Base-by-base conservation (phyloP, 1,140 invertebrate species). In the Proales similis region DNA sequence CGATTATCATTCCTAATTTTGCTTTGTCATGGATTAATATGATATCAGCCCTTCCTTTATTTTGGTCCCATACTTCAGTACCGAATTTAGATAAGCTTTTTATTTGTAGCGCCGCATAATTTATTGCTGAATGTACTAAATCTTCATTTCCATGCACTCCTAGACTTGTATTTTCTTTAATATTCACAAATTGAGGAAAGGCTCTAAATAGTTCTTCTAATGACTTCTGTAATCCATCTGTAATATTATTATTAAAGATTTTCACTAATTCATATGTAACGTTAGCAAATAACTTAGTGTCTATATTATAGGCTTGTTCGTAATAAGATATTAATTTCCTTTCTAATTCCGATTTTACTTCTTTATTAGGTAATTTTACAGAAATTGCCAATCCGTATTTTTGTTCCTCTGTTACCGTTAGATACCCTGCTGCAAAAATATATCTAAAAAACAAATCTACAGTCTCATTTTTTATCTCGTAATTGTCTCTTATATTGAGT, bases 1-100 rank as follows among this genome's bases (percentile, higher is more conserved):
- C 47, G 17, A 48, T 48, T 48, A 48, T 48, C 19, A 48, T 48
- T n/a, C 47, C 47, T 48, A 48, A 48, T 26, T 48, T 48, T 48
- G 19, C 24, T 27, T 48, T 48, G 17, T 48, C 26, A 29, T 48
- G 14, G 33, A 48, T 48, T 48, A 48, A 27, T 26, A 48, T 29
- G 22, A 48, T 48, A 48, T 48, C 47, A 19, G 47, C 47, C 47
- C 47, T 24, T 27, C 20, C 47, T 26, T 48, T 12, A 3, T 48
- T 48, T 48, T 48, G n/a, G 26, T 19, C 30, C 47, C 47, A 48
- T 48, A 48, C 47, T 48, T 48, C 47, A 48, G 47, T 26, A 29
- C 47, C 47, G 22, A 48, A 48, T 48, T 48, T 48, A 48, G 14
- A 20, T 48, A 24, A 48, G 47, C 47, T 27, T 48, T 48, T 48